phyloP scores from a whole-genome alignment of 2,797 vertebrate genomes.

The Gobio occitaniae region DNA sequence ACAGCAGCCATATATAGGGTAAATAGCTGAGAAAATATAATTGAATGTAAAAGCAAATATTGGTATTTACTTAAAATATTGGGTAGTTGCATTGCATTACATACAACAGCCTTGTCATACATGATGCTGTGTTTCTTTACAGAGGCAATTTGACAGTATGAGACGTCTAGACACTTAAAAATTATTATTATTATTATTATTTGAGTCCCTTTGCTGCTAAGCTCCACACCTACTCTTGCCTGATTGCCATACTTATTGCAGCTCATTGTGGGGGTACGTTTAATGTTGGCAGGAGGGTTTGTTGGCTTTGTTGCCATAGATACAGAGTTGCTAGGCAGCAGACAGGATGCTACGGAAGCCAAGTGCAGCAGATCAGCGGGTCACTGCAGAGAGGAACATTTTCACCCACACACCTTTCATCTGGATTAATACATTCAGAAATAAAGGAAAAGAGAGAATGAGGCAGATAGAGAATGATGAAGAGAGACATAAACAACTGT shows the following conservation, averaged over 20 bases:
- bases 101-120: neutral
- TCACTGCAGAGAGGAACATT: constrained; percentile 74
- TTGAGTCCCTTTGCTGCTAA: constrained; percentile 49
- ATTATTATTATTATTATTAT: constrained; percentile 48
- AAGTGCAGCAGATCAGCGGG: constrained; percentile 76
- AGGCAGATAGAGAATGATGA: constrained; percentile 19
- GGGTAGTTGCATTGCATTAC: neutral
- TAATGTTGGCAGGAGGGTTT: constrained; percentile 76
- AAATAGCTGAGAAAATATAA: neutral
- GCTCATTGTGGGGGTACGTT: constrained; percentile 75
- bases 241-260: constrained; percentile 75
- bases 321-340: constrained; percentile 82
- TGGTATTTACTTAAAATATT: neutral
- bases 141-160: neutral
- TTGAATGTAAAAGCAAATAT: neutral
- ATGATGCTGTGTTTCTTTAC: constrained; percentile 11
- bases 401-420: constrained; percentile 74
- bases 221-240: constrained; percentile 47
- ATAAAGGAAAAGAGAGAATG: constrained; percentile 48
- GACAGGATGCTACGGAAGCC: constrained; percentile 77
- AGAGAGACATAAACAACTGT: constrained; percentile 2
- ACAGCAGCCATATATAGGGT: neutral
- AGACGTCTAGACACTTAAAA: constrained; percentile 4
- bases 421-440: constrained; percentile 61
- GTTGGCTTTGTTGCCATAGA: constrained; percentile 83